A percentile compares a stretch with the other conserved stretches of the same genome.
phyloP scores from a whole-genome alignment of 2,797 vertebrate species.

The Sorex maritimensis region DNA sequence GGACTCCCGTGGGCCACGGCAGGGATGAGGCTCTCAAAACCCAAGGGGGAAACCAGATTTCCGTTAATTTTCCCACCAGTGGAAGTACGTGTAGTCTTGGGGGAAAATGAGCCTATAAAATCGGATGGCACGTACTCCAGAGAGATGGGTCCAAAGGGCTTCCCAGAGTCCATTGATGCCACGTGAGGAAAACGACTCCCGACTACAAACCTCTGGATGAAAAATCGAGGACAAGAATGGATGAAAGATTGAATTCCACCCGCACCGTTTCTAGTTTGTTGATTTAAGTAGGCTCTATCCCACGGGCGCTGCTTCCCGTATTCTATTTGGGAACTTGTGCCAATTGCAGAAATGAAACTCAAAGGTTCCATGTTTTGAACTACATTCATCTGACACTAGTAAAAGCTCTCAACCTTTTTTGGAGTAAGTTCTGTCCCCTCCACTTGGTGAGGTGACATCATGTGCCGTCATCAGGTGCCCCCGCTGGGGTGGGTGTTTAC shows the following conservation, averaged over 20 bases:
- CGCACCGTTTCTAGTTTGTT: neutral
- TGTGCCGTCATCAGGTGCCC: neutral
- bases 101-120: neutral
- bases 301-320: neutral
- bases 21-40: slow-evolving; percentile 11
- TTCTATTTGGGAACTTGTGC: neutral
- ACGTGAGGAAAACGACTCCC: neutral
- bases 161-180: neutral
- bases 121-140: neutral
- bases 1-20: slow-evolving; percentile 10
- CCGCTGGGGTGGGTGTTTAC: neutral
- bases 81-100: neutral
- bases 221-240: slow-evolving; percentile 33
- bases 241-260: slow-evolving; percentile 1
- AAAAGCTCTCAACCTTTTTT: too few relatives aligned
- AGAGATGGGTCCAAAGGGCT: neutral
- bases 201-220: too few relatives aligned
- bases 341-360: too few relatives aligned
- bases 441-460: neutral
- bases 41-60: slow-evolving; percentile 50
- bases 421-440: neutral
- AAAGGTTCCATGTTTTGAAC: too few relatives aligned
- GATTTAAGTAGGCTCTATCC: neutral
- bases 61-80: slow-evolving; percentile 15
- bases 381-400: too few relatives aligned